Evolutionary conservation across 2,797 vertebrate species (phyloP).

Genomic region (Diceros bicornis): DNA sequence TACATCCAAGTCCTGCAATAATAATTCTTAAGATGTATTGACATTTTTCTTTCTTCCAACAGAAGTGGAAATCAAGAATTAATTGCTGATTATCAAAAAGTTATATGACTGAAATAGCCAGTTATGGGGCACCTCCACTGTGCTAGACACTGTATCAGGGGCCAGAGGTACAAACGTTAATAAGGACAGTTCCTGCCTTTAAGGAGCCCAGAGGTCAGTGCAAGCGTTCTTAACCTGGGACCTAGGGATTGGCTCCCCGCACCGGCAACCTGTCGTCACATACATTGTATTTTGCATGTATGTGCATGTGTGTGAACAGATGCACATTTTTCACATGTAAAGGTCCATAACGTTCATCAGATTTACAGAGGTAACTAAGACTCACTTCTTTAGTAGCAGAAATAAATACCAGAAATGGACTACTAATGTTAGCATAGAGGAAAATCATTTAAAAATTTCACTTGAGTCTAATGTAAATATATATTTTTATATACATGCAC

Average conservation of each 20-base stretch:
- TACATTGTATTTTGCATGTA: fast-evolving
- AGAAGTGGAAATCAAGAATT: neutral
- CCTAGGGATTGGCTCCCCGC: fast-evolving
- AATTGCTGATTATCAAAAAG: neutral
- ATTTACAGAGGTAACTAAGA: neutral
- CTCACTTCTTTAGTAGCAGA: neutral
- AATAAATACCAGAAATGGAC: conserved; percentile 4
- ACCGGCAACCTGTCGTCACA: neutral
- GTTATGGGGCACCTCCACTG: no score
- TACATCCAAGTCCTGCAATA: neutral
- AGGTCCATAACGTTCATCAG: neutral
- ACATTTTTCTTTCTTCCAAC: neutral
- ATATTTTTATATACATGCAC: neutral
- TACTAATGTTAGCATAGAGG: neutral
- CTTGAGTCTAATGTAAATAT: neutral
- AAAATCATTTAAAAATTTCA: neutral
- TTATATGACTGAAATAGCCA: no score
- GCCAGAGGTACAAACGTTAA: neutral
- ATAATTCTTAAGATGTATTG: neutral
- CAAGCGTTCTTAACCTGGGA: neutral
- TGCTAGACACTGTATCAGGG: fast-evolving
- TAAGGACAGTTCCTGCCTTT: neutral
- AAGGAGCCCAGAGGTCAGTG: neutral
- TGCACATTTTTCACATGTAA: neutral
- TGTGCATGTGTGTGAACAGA: neutral